Base-by-base conservation (phyloP, 2,888 invertebrate species). In the Andrena bicolor region DNA sequence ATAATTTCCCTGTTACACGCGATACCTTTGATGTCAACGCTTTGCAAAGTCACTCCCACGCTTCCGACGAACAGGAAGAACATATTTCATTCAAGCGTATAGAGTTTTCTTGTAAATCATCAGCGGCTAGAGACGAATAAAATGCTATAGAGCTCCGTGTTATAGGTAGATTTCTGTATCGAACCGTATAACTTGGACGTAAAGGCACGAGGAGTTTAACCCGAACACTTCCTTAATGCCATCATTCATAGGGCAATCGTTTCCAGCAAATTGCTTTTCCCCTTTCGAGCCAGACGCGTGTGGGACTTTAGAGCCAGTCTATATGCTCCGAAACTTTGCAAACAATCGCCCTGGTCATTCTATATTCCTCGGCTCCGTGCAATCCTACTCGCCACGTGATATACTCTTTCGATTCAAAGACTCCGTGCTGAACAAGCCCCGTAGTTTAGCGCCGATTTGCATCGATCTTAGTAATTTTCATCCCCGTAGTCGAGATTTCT, bases 11-110 rank as follows among this genome's bases (percentile, higher is more conserved):
- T 26, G 28, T 60, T 49, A 8, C 20, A 30, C 60, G 70, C 41
- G 70, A 30, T 70, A 58, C 20, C 41, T 48, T 60, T 60, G 41
- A 48, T 41, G 70, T 60, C 41, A 13, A 13, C 41, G 28, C 35
- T 20, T 13, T 16, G 41, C 41, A 41, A 41, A 41, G 16, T 41
- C 16, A 41, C 5, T 56, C 32, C 20, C 10, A 1, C 20, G 6
- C 7, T 30, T 2, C 16, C 20, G 32, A 13, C 4, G 32, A 10
- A 8, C 4, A 26, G 56, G 8, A 10, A 10, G 26, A 41, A 41
- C 10, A 26, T 56, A 56, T 26, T 56, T 26, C 56, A 26, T 56
- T 26, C 23, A 56, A 56, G 23, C 23, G 23, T 56, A 26, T 23
- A 56, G 23, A 10, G 23, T 23, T 56, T 26, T 56, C 23, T 56